Base-by-base conservation (phyloP, 2,113 vertebrate species). In the Centropus bengalensis region DNA sequence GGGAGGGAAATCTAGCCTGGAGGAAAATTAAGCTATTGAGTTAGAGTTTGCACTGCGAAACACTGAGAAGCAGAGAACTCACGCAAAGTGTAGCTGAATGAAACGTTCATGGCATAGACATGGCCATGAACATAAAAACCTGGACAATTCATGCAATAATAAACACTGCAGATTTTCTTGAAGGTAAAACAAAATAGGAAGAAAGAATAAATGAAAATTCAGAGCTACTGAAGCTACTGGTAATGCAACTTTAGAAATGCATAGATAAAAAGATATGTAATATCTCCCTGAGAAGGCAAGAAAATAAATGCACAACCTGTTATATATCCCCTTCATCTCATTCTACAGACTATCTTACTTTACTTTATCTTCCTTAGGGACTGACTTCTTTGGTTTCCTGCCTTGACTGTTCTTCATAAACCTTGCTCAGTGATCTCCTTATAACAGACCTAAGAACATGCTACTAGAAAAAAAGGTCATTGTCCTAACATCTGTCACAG, bases 21-120 rank as follows among this genome's bases (percentile, higher is more conserved):
- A 86, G 64, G 47, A 83, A 91, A 88, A 94, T 19, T 71, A 88
- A 82, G 27, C 27, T 91, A 28, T 66, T 93, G 45, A 80, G 60
- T 47, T 67, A 66, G 30, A 85, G 58, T 15, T 73, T 82, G 55
- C 23, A 47, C 30, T 44, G 5, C 49, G 55, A 77, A 95, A 80
- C 22, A 36, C 21, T 77, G 51, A 69, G 26, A 64, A 83, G 47
- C 59, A 71, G 33, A 24, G 5, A 63, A 6, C 14, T 52, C 52
- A 63, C 81, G 28, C 27, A 52, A 91, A 95, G 77, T 36, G 30
- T 21, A 86, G 21, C 23, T 82, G 59, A 69, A 58, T 55, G 26
- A 85, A 89, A 75, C 22, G 70, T 80, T 51, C 58, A 71, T 40
- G 59, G n/a, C 79, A 77, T 16, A 87, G 36, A 58, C 32, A 66